Evolutionary conservation across 2,888 invertebrate genomes (phyloP).

Genomic region (Thalpophila matura): DNA sequence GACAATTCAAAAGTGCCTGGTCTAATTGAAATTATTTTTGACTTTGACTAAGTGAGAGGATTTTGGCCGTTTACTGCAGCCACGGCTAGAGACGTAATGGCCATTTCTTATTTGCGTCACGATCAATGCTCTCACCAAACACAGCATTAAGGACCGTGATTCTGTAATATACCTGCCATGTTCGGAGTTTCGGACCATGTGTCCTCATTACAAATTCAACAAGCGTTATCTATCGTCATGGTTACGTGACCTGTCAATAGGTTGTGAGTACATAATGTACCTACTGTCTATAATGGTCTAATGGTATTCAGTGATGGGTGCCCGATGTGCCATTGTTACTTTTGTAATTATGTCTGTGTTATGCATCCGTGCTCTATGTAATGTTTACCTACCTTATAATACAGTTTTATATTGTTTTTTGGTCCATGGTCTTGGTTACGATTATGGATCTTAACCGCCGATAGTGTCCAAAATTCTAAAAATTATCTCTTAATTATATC

Average conservation of each 20-base stretch:
- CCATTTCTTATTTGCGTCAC: not conserved
- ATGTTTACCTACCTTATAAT: conserved; percentile 30
- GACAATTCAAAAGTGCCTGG: no score
- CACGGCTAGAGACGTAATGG: no score
- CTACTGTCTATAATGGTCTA: no score
- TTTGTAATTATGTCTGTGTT: conserved; percentile 48
- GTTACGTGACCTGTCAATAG: conserved; percentile 51
- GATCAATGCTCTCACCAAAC: conserved; percentile 1
- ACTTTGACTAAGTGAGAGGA: no score
- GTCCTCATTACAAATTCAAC: conserved; percentile 41
- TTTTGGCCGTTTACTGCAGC: no score
- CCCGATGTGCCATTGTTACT: conserved; percentile 49
- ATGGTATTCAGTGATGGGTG: conserved; percentile 46
- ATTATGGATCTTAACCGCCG: no score
- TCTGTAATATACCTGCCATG: conserved; percentile 11
- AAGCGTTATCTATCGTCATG: conserved; percentile 51
- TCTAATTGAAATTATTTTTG: no score
- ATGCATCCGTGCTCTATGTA: conserved; percentile 43
- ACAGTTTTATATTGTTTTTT: not conserved
- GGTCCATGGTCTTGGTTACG: conserved; percentile 4
- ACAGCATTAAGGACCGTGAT: not conserved
- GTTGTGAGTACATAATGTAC: conserved; percentile 10
- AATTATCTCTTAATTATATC: no score
- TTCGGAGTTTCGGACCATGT: not conserved
- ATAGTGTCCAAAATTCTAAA: no score